phyloP scores from a whole-genome alignment of 2,888 invertebrate genomes.

The Andricus curvator region DNA sequence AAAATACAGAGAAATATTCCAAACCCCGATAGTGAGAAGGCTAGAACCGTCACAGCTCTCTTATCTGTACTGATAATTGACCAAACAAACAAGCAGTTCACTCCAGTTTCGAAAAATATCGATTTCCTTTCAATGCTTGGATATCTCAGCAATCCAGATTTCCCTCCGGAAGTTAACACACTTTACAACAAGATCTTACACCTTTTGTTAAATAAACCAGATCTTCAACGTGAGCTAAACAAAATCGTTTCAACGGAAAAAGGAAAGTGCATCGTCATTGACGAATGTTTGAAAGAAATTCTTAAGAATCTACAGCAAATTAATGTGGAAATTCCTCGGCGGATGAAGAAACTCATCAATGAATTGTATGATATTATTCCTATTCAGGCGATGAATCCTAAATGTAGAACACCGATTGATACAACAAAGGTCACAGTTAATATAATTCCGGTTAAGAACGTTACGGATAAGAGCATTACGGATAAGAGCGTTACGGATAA shows the following conservation, averaged over 20 bases:
- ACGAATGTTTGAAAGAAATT: constrained; percentile 44
- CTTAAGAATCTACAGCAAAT: not conserved
- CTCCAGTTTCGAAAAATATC: constrained; percentile 42
- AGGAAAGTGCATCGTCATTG: constrained; percentile 38
- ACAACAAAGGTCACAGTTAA: no score
- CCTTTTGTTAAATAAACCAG: constrained; percentile 45
- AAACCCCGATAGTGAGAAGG: constrained; percentile 27
- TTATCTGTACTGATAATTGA: constrained; percentile 51
- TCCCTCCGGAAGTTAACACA: not conserved
- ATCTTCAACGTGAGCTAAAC: constrained; percentile 21
- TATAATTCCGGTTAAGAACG: no score
- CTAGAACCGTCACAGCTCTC: constrained; percentile 45
- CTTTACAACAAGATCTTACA: constrained; percentile 29
- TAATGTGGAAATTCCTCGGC: not conserved
- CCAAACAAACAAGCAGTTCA: constrained; percentile 42
- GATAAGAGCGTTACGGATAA: no score
- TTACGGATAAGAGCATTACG: no score
- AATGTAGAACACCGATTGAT: not conserved
- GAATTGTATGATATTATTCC: not conserved
- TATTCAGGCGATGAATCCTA: not conserved
- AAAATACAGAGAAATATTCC: constrained; percentile 49
- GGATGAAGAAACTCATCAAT: not conserved
- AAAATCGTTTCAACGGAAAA: constrained; percentile 46
- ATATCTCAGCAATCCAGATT: constrained; percentile 42
- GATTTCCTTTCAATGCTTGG: constrained; percentile 53